Base-by-base conservation (phyloP, 2,113 vertebrate genomes). In the Atherinomorus stipes region DNA sequence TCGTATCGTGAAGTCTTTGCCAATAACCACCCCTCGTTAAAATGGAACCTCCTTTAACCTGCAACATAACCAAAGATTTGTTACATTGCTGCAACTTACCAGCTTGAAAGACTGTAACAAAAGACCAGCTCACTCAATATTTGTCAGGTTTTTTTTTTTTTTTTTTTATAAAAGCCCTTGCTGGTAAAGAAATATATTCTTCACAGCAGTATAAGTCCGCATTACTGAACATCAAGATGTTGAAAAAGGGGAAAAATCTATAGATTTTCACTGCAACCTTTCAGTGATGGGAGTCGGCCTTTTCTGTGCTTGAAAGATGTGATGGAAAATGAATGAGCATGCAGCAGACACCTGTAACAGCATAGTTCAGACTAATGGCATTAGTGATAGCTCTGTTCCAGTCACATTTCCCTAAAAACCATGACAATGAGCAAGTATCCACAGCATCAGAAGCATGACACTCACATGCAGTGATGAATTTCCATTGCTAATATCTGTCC, bases 311-410 rank as follows among this genome's bases (percentile, higher is more conserved):
- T 50, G 42, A 65, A 58, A 40, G 22, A 74, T 25, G 8, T 28
- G 53, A 38, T 16, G 19, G 16, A 11, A 40, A 47, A 40, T 40
- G 53, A 18, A 57, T 45, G 25, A 15, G 18, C 16, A 31, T 23
- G 12, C 7, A 49, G 1, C 2, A n/a, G 23, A 13, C 31, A 12
- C 11, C 52, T 58, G 52, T 37, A 59, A 44, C 22, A 51, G 31
- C 31, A 18, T 26, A 58, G 50, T 42, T 58, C 22, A 19, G 37
- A 26, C 50, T 57, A 38, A 58, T 37, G 47, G 16, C 71, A 19
- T 74, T 58, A 65, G 31, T 22, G 19, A 64, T 22, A n/a, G 63
- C 37, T 75, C 45, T 67, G 54, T 60, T 60, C 52, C 44, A 65
- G 47, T 21, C 52, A 50, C 23, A 1, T 18, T 34, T 34, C 22